Evolutionary conservation across 1,140 invertebrate genomes (phyloP), one percentile per base, ranked within the genome.

Genomic region (Euura lappo): DNA sequence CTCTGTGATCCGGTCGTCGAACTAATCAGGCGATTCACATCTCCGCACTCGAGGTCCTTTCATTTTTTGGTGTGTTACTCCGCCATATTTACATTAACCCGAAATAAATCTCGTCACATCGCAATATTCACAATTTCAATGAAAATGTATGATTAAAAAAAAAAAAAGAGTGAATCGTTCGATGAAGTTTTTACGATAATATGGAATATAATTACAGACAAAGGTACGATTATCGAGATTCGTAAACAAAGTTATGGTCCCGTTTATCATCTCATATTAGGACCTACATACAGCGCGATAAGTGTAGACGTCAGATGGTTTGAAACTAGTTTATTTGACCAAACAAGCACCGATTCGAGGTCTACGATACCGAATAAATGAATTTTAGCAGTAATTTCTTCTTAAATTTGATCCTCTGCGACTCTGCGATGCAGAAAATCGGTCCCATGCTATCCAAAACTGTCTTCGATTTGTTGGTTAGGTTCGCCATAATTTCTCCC

Each of bases 21-120:
- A 60, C 51, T 60, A 60, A 60, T n/a, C 3, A 60, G 51, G 51
- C 6, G 13, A 60, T 60, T 60, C 51, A 60, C 51, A 60, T 60
- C 51, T 8, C 10, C 51, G 8, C 51, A 60, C 10, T 60, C 51
- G 8, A 60, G 51, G 4, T 60, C 51, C 51, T n/a, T 60, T 11
- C 51, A n/a, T n/a, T 6, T 11, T 60, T n/a, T 8, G 51, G 51
- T 60, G 51, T 42, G 13, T 68, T 68, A 68, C 44, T 68, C 66
- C 66, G 13, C 44, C 66, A 68, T 68, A 68, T 68, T 68, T 68
- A 68, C 66, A 68, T 68, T 68, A 28, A 1, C 42, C 44, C 28
- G 66, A 42, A 42, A 68, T 13, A 13, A 68, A 68, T 68, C 44
- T 68, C n/a, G n/a, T n/a, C n/a, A n/a, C n/a, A n/a, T n/a, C n/a